Percentiles rank a stretch among this genome's conserved stretches.
phyloP scores from a whole-genome alignment of 2,888 invertebrate species.

The Melangyna quadrimaculata region DNA sequence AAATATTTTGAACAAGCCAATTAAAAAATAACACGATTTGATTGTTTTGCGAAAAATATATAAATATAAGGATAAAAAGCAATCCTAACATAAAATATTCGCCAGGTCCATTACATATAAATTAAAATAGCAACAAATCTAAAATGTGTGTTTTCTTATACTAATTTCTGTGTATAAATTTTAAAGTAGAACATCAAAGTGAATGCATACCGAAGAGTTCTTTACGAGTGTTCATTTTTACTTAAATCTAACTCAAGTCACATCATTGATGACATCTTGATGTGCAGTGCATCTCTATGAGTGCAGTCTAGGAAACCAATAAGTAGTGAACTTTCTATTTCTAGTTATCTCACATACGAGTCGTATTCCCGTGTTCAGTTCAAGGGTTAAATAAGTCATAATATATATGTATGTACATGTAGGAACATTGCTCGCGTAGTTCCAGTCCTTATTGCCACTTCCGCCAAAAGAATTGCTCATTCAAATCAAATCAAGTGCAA shows the following conservation, averaged over 20 bases:
- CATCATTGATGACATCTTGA: constrained; percentile 59
- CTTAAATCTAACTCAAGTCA: constrained; percentile 24
- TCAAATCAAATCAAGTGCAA: constrained; percentile 70
- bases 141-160: no score
- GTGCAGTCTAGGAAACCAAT: constrained; percentile 49
- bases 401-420: neutral
- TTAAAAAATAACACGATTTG: no score
- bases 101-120: no score
- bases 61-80: no score
- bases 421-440: constrained; percentile 25
- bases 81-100: no score
- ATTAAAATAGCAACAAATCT: no score
- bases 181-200: neutral
- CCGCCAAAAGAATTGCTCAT: constrained; percentile 62
- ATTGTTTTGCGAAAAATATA: no score
- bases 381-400: constrained; percentile 51
- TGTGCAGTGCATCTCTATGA: neutral
- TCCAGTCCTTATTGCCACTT: constrained; percentile 58
- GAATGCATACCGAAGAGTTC: neutral
- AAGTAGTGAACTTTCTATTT: constrained; percentile 27
- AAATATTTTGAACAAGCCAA: no score
- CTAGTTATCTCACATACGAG: constrained; percentile 35
- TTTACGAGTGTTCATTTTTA: neutral
- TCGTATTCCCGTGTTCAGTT: constrained; percentile 51
- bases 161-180: neutral